Base-by-base conservation (phyloP, 2,888 invertebrate species). In the Nymphalis c-album region DNA sequence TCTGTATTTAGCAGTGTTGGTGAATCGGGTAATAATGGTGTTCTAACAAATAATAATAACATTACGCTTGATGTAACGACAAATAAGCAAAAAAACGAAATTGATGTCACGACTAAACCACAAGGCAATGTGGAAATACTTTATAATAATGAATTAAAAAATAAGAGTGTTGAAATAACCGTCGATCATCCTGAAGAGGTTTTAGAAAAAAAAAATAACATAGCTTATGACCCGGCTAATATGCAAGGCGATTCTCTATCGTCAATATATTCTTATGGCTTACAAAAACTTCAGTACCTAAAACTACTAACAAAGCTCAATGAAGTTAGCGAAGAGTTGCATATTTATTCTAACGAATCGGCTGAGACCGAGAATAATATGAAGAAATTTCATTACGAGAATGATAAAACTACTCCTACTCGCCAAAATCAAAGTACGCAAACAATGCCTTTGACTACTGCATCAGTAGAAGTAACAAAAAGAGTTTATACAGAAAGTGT, bases 181-280 rank as follows among this genome's bases (percentile, higher is more conserved):
- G 67, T 77, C 46, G 82, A 86, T 50, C 69, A 75, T 67, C 85
- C 85, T 60, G 70, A 71, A 22, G 82, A 85, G 76, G 65, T 80
- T 40, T 50, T 71, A 57, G 60, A 67, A 69, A 72, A 77, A 51
- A 76, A 78, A 74, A 65, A 69, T 70, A 70, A 77, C 1, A 82
- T 91, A 66, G 91, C 87, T 62, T 91, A 91, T 70, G 85, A 88
- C 26, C 91, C 91, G 31, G 81, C 86, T 69, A 77, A 85, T 58
- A 91, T 91, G 92, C 92, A 91, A 82, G 78, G 82, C 64, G 91
- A 92, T 80, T 80, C 88, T 18, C 85, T 85, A 72, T 85, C 90
- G 67, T 90, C 88, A 6, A 83, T 90, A 66, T 86, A 85, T 73
- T 83, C 89, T 20, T 91, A 90, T 64, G 91, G 90, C 65, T 78